Percentiles rank a stretch among this genome's conserved stretches.
phyloP scores from a whole-genome alignment of 2,797 vertebrate species.

The Tarsius wallacei region DNA sequence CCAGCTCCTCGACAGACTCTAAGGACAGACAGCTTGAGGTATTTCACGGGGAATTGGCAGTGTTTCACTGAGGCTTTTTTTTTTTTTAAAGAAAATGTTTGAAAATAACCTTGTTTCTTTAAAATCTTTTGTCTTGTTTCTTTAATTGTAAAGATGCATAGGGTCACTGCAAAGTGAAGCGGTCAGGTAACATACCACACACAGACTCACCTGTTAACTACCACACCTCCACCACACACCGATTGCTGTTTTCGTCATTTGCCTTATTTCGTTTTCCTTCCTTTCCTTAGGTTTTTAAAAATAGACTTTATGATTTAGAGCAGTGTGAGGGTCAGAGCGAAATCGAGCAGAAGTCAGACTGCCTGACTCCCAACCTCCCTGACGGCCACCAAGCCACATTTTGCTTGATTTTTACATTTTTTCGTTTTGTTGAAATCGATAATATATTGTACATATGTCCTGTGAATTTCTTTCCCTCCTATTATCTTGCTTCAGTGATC shows the following conservation, averaged over 20 bases:
- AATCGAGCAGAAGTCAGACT: background rate
- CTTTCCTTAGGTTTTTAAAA: conserved; percentile 41
- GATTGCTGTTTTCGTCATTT: background rate
- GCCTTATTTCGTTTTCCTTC: background rate
- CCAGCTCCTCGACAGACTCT: background rate
- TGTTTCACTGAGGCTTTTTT: background rate
- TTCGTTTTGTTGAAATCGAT: background rate
- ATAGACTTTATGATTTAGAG: background rate
- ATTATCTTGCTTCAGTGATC: conserved; percentile 37
- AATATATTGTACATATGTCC: conserved; percentile 4
- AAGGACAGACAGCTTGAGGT: background rate
- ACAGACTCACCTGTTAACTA: too few species aligned
- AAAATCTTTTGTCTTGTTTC: background rate
- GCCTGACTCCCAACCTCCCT: background rate
- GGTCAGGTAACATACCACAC: background rate
- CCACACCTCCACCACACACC: background rate
- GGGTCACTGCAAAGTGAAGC: background rate
- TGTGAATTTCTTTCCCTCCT: background rate
- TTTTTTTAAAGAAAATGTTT: background rate
- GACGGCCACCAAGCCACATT: background rate
- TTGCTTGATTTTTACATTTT: background rate
- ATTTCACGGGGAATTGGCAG: background rate
- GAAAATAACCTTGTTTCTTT: background rate
- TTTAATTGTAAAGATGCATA: conserved; percentile 1
- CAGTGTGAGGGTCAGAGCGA: conserved; percentile 29